Base-by-base conservation (phyloP, 2,888 invertebrate species). In the Xanthorhoe spadicearia region DNA sequence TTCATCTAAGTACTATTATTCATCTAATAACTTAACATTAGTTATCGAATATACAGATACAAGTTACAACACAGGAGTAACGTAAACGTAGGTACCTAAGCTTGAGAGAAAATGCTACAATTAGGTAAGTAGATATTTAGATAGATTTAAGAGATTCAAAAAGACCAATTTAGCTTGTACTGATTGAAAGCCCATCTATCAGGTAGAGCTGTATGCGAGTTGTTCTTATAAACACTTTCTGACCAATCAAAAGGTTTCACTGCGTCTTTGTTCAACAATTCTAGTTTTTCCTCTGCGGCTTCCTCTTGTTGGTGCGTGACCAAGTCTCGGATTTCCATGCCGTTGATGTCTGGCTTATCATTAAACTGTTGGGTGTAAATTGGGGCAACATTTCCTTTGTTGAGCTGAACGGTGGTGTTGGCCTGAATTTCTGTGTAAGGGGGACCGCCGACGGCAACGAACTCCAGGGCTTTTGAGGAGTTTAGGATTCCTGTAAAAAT, bases 201-300 rank as follows among this genome's bases (percentile, higher is more conserved):
- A 0, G 97, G 97, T 9, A 97, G 95, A 2, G 96, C 96, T 68
- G 94, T 83, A 78, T 97, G 97, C 0, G 95, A 93, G 56, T 85
- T 80, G 65, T 94, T 89, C 2, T 91, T 92, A 77, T 96, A 96
- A 69, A 93, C 94, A 70, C 95, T 94, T 58, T 94, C 94, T 59
- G 96, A 95, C 97, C 97, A 97, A 78, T 95, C 94, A 86, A 97
- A 98, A 0, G 96, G 95, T 61, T 86, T 86, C 7, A 93, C 78
- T 2, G 84, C 74, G 63, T 89, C 83, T 77, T 81, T 88, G 68
- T 89, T 89, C 13, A 86, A 81, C 59, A 78, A 64, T 57, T 90
- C 88, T 48, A 88, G 72, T 18, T 85, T 82, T 66, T 89, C 87
- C 61, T 88, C 86, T 59, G 83, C 83, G 0, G 84, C 88, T 75